These are phyloP conservation scores for Lasioglossum vierecki DNA, from an alignment of 2,888 invertebrate genomes.

Conservation along the genomic window DNA sequence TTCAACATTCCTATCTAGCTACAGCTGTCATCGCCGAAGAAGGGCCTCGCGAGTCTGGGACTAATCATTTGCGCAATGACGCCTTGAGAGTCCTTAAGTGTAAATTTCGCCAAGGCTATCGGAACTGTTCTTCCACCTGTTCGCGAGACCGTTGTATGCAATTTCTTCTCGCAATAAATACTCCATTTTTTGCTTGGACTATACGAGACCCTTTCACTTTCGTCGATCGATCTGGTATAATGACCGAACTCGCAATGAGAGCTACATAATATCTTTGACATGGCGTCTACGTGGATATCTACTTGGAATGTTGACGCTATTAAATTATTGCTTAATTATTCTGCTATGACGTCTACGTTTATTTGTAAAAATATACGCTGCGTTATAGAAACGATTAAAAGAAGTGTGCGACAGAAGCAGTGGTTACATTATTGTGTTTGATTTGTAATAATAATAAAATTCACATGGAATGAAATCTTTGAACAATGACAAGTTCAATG, in stretches of 20 bases:
- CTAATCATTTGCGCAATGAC: constrained; percentile 16
- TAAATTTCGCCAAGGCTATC: constrained; percentile 38
- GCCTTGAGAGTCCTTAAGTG: not conserved
- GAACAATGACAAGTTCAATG: too few species aligned
- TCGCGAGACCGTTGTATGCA: not conserved
- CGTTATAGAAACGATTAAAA: too few species aligned
- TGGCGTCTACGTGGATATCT: too few species aligned
- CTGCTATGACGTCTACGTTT: not conserved
- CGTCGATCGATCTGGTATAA: not conserved
- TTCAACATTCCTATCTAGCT: not conserved
- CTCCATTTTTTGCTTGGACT: not conserved
- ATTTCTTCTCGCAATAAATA: constrained; percentile 13
- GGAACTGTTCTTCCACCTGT: not conserved
- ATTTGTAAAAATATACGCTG: not conserved
- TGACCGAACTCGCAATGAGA: not conserved
- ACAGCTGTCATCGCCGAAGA: constrained; percentile 12
- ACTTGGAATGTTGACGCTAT: not conserved
- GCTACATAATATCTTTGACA: not conserved
- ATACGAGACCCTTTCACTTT: constrained; percentile 2
- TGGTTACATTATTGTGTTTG: too few species aligned
- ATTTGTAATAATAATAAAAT: too few species aligned
- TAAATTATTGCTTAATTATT: not conserved
- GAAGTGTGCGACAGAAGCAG: too few species aligned
- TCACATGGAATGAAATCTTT: too few species aligned
- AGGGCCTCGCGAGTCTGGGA: constrained; percentile 5